Evolutionary conservation across 2,113 vertebrate species (phyloP).

Genomic region (Xerus inauris): DNA sequence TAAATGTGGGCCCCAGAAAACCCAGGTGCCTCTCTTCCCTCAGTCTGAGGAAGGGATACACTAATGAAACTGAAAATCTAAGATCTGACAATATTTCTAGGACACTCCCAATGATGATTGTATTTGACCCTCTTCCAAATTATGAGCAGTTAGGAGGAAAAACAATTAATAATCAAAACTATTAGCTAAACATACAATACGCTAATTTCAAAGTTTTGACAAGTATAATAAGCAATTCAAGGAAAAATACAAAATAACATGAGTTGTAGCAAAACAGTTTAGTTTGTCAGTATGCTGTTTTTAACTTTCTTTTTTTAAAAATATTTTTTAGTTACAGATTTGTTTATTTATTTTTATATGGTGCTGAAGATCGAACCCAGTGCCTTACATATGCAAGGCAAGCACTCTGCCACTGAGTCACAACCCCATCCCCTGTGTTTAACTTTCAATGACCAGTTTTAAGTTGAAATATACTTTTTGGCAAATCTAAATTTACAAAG

Average conservation of each 20-base stretch:
- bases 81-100: not conserved
- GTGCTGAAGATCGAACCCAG: no score
- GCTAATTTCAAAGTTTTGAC: slow-evolving; percentile 16
- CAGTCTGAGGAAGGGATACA: not conserved
- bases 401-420: no score
- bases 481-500: not conserved
- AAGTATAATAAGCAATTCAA: slow-evolving; percentile 12
- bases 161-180: not conserved
- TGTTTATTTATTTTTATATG: no score
- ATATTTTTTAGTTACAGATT: no score
- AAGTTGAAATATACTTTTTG: not conserved
- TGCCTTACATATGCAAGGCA: no score
- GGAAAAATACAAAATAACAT: not conserved
- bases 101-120: not conserved
- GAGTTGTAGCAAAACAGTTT: not conserved
- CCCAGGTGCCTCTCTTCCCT: not conserved
- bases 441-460: not conserved
- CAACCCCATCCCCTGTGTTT: no score
- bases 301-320: no score
- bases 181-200: not conserved
- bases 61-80: not conserved
- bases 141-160: not conserved
- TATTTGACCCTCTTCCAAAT: slow-evolving; percentile 10
- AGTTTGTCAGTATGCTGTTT: not conserved
- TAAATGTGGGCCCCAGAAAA: not conserved